phyloP scores from a whole-genome alignment of 1,140 invertebrate species.

The Drosophila azteca region DNA sequence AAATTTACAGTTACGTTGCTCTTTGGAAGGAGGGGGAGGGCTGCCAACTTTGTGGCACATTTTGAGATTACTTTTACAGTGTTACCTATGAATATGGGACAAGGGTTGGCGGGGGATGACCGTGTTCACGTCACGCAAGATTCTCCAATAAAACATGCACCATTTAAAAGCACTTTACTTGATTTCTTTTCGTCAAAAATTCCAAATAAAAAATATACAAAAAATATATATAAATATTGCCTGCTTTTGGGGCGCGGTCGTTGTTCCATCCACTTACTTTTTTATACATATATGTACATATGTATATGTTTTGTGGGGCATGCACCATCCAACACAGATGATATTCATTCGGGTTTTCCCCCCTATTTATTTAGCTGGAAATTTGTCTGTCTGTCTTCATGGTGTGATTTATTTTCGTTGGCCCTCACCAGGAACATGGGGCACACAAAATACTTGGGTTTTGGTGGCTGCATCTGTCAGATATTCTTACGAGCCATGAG shows the following conservation, averaged over 20 bases:
- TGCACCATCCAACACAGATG: background rate
- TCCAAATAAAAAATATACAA: background rate
- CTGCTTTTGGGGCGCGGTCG: too few relatives aligned
- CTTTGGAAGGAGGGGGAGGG: background rate
- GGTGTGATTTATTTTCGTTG: slow-evolving; percentile 48
- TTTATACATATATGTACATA: background rate
- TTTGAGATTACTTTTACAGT: too few relatives aligned
- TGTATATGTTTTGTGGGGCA: background rate
- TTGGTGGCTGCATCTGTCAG: slow-evolving; percentile 36
- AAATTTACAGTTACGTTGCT: slow-evolving; percentile 10
- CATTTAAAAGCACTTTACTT: too few relatives aligned
- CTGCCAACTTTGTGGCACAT: background rate
- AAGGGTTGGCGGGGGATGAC: too few relatives aligned
- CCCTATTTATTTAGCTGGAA: slow-evolving; percentile 65
- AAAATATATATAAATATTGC: too few relatives aligned
- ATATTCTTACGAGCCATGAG: slow-evolving; percentile 65
- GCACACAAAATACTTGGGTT: slow-evolving; percentile 33
- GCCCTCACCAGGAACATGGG: background rate
- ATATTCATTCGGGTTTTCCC: background rate
- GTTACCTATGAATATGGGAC: too few relatives aligned
- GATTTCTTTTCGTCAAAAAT: slow-evolving; percentile 3
- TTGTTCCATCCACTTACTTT: background rate
- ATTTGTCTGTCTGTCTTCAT: slow-evolving; percentile 30
- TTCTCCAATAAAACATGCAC: too few relatives aligned
- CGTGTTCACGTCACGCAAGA: too few relatives aligned